These are phyloP conservation scores for Halichondria panicea DNA, from an alignment of 37 sponge, comb jelly and placozoan species.

Conservation along the genomic window DNA sequence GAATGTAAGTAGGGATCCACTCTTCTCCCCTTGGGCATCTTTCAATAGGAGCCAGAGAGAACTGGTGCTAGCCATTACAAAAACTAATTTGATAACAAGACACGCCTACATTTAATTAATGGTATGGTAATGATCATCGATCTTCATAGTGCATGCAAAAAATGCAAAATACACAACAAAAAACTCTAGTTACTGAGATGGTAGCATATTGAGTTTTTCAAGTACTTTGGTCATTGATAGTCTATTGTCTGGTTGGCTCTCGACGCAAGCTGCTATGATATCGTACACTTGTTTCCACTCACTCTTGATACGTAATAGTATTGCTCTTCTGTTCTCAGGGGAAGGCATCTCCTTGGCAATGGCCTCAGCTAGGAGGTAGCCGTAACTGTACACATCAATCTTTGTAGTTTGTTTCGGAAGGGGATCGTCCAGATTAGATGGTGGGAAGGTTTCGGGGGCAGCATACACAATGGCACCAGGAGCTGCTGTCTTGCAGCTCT, in stretches of 20 bases:
- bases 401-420: slow-evolving; percentile 55
- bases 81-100: no score
- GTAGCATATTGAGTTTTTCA: slow-evolving; percentile 10
- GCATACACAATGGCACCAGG: slow-evolving; percentile 66
- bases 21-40: slow-evolving; percentile 20
- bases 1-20: no score
- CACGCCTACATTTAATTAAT: no score
- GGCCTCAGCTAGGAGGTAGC: slow-evolving; percentile 68
- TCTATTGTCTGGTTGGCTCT: slow-evolving; percentile 1
- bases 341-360: slow-evolving; percentile 35
- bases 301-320: slow-evolving; percentile 9
- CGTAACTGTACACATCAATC: slow-evolving; percentile 84
- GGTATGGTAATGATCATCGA: no score
- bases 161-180: no score
- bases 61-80: no score
- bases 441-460: slow-evolving; percentile 66
- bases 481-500: slow-evolving; percentile 38
- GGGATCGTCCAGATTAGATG: background rate
- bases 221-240: slow-evolving; percentile 25
- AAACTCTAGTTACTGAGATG: no score
- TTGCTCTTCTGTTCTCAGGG: slow-evolving; percentile 1
- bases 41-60: no score
- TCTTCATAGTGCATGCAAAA: no score
- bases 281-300: slow-evolving; percentile 9
- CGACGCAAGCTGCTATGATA: slow-evolving; percentile 20